A percentile compares a stretch with the other conserved stretches of the same genome.
These are phyloP conservation scores for Microtus ochrogaster DNA, from an alignment of 2,113 vertebrate species.

Conservation along the genomic window DNA sequence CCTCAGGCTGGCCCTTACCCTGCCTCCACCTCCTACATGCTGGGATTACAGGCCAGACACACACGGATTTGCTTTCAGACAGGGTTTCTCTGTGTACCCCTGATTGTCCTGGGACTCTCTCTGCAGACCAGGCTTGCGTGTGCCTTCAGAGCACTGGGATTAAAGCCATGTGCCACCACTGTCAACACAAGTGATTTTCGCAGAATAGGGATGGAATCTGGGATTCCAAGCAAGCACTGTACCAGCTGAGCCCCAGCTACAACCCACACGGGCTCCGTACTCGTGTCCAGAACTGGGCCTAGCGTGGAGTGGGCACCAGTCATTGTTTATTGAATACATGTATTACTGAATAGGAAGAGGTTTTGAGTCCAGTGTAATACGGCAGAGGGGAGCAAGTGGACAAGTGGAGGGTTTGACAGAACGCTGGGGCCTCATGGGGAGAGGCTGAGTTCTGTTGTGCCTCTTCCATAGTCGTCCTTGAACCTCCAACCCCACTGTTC, in stretches of 20 bases:
- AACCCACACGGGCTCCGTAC: background rate
- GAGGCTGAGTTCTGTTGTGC: constrained; percentile 18
- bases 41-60: background rate
- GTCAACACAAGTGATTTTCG: background rate
- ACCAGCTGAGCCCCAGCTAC: too few species aligned
- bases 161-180: background rate
- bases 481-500: background rate
- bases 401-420: background rate
- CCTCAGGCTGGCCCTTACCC: too few species aligned
- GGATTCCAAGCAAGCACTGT: background rate
- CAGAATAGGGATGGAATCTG: background rate
- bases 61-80: too few species aligned
- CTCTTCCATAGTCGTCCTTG: background rate
- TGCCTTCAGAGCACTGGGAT: background rate
- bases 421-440: background rate
- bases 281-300: constrained; percentile 63
- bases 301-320: constrained; percentile 58
- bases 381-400: background rate
- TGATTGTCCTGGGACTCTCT: background rate
- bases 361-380: constrained; percentile 55
- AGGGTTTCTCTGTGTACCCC: background rate
- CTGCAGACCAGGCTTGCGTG: background rate
- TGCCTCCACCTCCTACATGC: background rate
- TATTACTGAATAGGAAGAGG: constrained; percentile 67
- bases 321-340: constrained; percentile 80